Percentiles rank a stretch among this genome's conserved stretches.
phyloP scores from a whole-genome alignment of 2,888 invertebrate genomes.

The Drosophila anomalata region DNA sequence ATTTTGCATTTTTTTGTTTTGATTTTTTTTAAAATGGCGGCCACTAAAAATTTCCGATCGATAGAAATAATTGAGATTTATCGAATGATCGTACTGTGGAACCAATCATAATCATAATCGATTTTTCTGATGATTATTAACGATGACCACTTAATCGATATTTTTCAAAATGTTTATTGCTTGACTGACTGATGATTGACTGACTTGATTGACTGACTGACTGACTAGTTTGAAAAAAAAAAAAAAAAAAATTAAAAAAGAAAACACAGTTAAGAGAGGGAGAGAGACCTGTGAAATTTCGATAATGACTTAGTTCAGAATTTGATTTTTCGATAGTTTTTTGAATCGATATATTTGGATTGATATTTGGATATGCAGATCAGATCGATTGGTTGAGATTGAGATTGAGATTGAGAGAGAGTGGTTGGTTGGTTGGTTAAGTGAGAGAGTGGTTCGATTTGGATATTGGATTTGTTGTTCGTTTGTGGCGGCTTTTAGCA shows the following conservation, averaged over 20 bases:
- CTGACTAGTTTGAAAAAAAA: slow-evolving; percentile 26
- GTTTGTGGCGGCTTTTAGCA: slow-evolving; percentile 44
- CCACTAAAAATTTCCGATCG: slow-evolving; percentile 50
- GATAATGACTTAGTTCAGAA: slow-evolving; percentile 77
- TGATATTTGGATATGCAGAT: slow-evolving; percentile 18
- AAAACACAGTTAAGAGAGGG: slow-evolving; percentile 46
- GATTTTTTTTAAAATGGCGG: slow-evolving; percentile 25
- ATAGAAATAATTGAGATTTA: slow-evolving; percentile 26
- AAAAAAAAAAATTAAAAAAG: slow-evolving; percentile 33
- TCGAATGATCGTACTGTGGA: slow-evolving; percentile 14
- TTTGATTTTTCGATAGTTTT: slow-evolving; percentile 20
- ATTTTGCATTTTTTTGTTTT: slow-evolving; percentile 25
- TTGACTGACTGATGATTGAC: slow-evolving; percentile 22
- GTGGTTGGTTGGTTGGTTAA: slow-evolving; percentile 1
- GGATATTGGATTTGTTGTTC: slow-evolving; percentile 50
- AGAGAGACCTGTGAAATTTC: slow-evolving; percentile 80
- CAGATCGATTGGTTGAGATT: slow-evolving; percentile 33
- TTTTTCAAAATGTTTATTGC: slow-evolving; percentile 78
- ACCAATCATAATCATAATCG: slow-evolving; percentile 43
- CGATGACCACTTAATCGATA: slow-evolving; percentile 84
- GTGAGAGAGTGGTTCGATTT: slow-evolving; percentile 43
- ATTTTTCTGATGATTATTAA: slow-evolving; percentile 53
- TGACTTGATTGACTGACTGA: slow-evolving; percentile 18
- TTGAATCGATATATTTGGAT: slow-evolving; percentile 58
- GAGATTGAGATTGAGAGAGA: neutral